Percentiles rank a stretch among this genome's conserved stretches.
Evolutionary conservation across 2,113 vertebrate species (phyloP).

Genomic region (Thinocorus orbignyianus): DNA sequence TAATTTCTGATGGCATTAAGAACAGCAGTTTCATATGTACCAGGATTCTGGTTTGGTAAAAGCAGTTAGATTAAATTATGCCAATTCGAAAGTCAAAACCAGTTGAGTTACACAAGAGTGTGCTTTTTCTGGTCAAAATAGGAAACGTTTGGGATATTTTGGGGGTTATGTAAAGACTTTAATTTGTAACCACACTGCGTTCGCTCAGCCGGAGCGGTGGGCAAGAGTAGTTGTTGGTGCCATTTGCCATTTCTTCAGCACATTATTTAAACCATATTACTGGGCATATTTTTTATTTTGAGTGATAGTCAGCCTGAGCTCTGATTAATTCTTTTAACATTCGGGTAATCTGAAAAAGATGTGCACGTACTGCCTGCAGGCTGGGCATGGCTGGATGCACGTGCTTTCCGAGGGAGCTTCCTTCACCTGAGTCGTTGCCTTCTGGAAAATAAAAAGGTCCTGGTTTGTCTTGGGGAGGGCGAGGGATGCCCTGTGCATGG

Average conservation of each 20-base stretch:
- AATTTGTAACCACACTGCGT: slow-evolving; percentile 59
- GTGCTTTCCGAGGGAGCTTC: not conserved
- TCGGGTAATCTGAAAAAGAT: not conserved
- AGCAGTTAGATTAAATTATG: slow-evolving; percentile 54
- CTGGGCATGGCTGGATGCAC: not conserved
- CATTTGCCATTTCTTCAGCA: slow-evolving; percentile 42
- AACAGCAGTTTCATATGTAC: slow-evolving; percentile 22
- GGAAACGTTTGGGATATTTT: slow-evolving; percentile 70
- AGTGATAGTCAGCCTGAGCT: slow-evolving; percentile 17
- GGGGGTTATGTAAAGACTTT: slow-evolving; percentile 67
- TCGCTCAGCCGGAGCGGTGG: slow-evolving; percentile 34
- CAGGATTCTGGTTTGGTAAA: slow-evolving; percentile 47
- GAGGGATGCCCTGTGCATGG: not conserved
- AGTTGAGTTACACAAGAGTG: slow-evolving; percentile 40
- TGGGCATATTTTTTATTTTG: not conserved
- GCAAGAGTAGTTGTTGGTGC: not conserved
- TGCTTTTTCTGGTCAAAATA: slow-evolving; percentile 62
- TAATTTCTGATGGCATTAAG: slow-evolving; percentile 51
- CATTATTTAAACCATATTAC: slow-evolving; percentile 40
- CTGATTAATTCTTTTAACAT: slow-evolving; percentile 29
- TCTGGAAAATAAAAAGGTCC: not conserved
- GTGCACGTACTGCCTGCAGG: not conserved
- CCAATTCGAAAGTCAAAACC: slow-evolving; percentile 66
- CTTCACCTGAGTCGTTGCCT: not conserved
- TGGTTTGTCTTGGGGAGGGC: not conserved